Base-by-base conservation (phyloP, 2,888 invertebrate genomes). In the Apodemia hepburni region DNA sequence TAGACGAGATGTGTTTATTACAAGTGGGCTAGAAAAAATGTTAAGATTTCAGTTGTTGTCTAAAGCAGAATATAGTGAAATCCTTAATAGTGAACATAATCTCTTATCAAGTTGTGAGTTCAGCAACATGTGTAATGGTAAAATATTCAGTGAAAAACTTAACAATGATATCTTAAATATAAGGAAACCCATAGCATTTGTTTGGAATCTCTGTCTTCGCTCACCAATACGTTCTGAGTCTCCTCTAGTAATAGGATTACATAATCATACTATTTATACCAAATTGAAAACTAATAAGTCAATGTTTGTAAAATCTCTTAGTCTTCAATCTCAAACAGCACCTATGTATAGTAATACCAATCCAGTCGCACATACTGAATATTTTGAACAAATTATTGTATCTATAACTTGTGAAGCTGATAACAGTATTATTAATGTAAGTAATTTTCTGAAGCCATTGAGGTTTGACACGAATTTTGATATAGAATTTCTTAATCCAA, bases 391-490 rank as follows among this genome's bases (percentile, higher is more conserved):
- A 66, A 78, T 92, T 33, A 77, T 79, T 65, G 77, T 92, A 33
- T 76, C 82, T 51, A 71, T 92, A 59, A 68, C 75, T 49, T 81
- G 82, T 75, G 86, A 86, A 74, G 72, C 76, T 66, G 81, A 87
- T 64, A 85, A 82, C 63, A 85, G 75, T 73, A 73, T 82, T 69
- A 74, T 84, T 64, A 84, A 82, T 66, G 74, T 75, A 61, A 82
- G 82, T 0, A 83, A 84, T 68, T 88, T 84, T 71, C 80, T 79
- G 68, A 81, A 82, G 66, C 80, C 79, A 60, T 82, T 90, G 54
- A 82, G 87, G 64, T 92, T 87, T 80, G 87, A 92, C 73, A 82
- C 87, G 57, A 75, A 81, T 66, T 80, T 92, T 67, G 82, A 84
- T 63, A 82, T 92, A 66, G 80, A 83, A 62, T 77, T 92, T 42